Evolutionary conservation across 2,888 invertebrate species (phyloP).

Genomic region (Neria commutata): DNA sequence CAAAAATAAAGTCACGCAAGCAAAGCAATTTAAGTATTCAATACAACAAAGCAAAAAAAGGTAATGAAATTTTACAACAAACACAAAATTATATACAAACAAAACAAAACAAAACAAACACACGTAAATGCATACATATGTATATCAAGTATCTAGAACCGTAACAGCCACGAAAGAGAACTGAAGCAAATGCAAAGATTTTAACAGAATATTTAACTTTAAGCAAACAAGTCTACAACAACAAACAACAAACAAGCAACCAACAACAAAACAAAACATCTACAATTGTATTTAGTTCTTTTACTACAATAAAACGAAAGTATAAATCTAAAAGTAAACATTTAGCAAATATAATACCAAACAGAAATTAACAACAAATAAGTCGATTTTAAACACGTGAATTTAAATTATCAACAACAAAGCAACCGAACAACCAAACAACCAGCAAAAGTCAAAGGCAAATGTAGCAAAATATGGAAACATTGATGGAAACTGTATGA

Average conservation of each 20-base stretch:
- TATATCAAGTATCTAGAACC: constrained; percentile 24
- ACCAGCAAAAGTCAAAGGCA: constrained; percentile 16
- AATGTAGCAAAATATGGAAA: constrained; percentile 10
- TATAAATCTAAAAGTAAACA: not conserved
- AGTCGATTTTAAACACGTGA: constrained; percentile 13
- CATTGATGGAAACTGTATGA: constrained; percentile 9
- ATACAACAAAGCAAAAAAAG: not conserved
- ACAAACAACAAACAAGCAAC: constrained; percentile 15
- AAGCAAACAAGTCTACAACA: constrained; percentile 13
- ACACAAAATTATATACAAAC: not conserved
- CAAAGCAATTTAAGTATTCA: too few relatives aligned
- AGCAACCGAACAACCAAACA: constrained; percentile 4
- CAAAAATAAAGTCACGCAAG: constrained; percentile 21
- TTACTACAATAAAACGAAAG: not conserved
- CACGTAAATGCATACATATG: too few relatives aligned
- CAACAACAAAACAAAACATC: not conserved
- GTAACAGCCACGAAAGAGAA: constrained; percentile 42
- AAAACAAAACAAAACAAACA: constrained; percentile 29
- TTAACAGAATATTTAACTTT: constrained; percentile 36
- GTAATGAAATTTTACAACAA: constrained; percentile 20
- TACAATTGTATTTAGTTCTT: constrained; percentile 5
- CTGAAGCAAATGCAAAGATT: constrained; percentile 57
- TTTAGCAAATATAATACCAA: not conserved
- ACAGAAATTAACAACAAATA: constrained; percentile 3
- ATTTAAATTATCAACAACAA: constrained; percentile 16